These are phyloP conservation scores for Pelobates fuscus DNA, from an alignment of 2,113 vertebrate genomes.

Conservation along the genomic window DNA sequence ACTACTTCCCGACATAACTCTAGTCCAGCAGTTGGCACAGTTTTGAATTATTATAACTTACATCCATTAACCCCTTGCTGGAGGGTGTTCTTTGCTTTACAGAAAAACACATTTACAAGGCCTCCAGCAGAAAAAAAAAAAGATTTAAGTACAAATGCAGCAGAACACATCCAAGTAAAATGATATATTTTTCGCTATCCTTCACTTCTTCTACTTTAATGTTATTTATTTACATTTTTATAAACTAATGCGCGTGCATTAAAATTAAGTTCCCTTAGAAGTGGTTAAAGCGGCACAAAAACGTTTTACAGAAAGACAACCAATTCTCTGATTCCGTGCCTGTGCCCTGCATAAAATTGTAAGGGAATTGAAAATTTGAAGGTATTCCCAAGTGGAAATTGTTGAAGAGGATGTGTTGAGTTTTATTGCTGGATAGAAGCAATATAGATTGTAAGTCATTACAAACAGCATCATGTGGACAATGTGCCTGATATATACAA, in stretches of 20 bases:
- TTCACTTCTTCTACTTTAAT: background rate
- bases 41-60: slow-evolving; percentile 39
- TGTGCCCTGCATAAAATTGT: background rate
- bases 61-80: slow-evolving; percentile 44
- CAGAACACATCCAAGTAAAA: slow-evolving; percentile 15
- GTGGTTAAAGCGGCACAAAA: background rate
- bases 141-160: slow-evolving; percentile 37
- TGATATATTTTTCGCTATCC: slow-evolving; percentile 5
- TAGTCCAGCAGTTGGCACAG: slow-evolving; percentile 22
- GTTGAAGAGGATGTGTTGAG: slow-evolving; percentile 31
- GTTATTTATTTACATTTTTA: slow-evolving; percentile 15
- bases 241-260: background rate
- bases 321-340: background rate
- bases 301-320: background rate
- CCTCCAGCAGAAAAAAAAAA: slow-evolving; percentile 5
- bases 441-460: slow-evolving; percentile 59
- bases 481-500: slow-evolving; percentile 62
- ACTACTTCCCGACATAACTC: slow-evolving; percentile 5
- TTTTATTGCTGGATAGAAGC: slow-evolving; percentile 53
- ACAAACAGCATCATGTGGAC: slow-evolving; percentile 55
- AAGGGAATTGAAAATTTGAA: background rate
- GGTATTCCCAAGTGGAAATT: slow-evolving; percentile 15
- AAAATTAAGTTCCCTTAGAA: background rate
- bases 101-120: slow-evolving; percentile 26
- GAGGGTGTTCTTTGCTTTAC: slow-evolving; percentile 29